Evolutionary conservation across 2,888 invertebrate genomes (phyloP).

Genomic region (Melipona beecheii): DNA sequence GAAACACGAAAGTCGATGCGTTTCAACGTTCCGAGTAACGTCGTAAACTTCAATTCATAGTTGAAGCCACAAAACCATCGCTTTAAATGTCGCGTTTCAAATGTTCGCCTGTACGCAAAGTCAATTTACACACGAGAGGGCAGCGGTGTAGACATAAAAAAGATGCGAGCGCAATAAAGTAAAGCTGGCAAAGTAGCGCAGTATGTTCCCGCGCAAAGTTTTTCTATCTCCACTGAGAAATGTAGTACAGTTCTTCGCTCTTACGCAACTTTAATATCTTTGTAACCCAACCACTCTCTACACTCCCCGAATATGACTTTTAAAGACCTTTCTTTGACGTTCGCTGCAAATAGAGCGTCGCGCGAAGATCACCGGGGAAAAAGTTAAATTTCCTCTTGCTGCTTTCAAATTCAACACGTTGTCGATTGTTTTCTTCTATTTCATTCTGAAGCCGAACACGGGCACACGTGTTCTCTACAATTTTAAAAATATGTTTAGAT

Average conservation of each 20-base stretch:
- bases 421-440: not conserved
- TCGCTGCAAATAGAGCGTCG: not conserved
- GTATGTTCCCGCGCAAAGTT: not conserved
- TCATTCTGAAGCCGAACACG: not conserved
- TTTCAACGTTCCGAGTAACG: not conserved
- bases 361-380: not conserved
- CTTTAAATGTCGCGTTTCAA: not conserved
- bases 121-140: not conserved
- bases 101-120: not conserved
- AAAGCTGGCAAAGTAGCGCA: not conserved
- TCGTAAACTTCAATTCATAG: not conserved
- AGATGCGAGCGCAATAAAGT: not conserved
- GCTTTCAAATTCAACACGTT: not conserved
- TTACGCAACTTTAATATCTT: no score
- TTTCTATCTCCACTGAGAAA: not conserved
- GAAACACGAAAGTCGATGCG: not conserved
- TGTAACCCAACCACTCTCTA: not conserved
- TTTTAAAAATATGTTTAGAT: not conserved
- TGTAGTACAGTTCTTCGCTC: not conserved
- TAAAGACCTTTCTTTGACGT: not conserved
- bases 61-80: not conserved
- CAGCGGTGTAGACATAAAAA: not conserved
- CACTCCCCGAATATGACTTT: not conserved
- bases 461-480: not conserved
- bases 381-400: not conserved